Base-by-base conservation (phyloP, 2,888 invertebrate genomes). In the Lampropteryx suffumata region DNA sequence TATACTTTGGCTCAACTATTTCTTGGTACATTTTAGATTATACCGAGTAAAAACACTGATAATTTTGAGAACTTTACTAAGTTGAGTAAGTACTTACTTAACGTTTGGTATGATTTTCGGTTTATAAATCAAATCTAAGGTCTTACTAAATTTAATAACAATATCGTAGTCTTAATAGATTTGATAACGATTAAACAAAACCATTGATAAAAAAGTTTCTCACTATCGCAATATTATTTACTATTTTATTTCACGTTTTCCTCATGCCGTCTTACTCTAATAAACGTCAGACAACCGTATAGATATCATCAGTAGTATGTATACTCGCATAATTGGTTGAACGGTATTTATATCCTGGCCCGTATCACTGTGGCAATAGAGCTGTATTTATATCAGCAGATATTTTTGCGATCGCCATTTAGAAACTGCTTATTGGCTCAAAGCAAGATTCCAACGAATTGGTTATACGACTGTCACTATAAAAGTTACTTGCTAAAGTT, bases 161-260 rank as follows among this genome's bases (percentile, higher is more conserved):
- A 17, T 10, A 28, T 29, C 3, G 2, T 17, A 14, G 14, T 28
- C 8, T 29, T 40, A n/a, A 29, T 11, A n/a, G 4, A 41, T 17
- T 50, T 34, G 43, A 56, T 53, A 53, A n/a, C 39, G 41, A 49
- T 43, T 21, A 49, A 43, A 34, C 45, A 30, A 46, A 57, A 51
- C 55, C 46, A 57, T 57, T 57, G 50, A 53, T 50, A 45, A 50
- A 50, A 50, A 53, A 47, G 29, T 47, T 50, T 44, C 50, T 47
- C 29, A n/a, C 14, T 43, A 44, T 44, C 65, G 59, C 65, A 59
- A 69, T 70, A 65, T 78, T 70, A 65, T 78, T 79, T 79, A 80
- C 79, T 73, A 75, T 82, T 46, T 76, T 74, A 69, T 73, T 79
- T 65, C 79, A 79, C 79, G 78, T 86, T 89, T 78, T 89, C 88